phyloP scores from a whole-genome alignment of 1,140 invertebrate species.

The Nylanderia fulva region DNA sequence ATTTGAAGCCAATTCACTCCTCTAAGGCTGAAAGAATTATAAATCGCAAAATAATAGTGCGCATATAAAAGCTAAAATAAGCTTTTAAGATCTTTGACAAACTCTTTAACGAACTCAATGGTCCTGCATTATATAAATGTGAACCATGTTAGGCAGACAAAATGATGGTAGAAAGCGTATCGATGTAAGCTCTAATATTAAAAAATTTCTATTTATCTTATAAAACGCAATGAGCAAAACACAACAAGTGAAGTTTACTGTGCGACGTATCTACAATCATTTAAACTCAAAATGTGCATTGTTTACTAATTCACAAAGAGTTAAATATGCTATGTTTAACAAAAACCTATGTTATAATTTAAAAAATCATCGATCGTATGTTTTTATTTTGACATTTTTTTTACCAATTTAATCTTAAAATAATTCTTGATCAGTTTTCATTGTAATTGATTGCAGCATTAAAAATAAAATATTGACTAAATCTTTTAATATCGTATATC shows the following conservation, averaged over 20 bases:
- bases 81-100: background rate
- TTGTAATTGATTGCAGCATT: constrained; percentile 32
- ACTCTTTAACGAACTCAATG: constrained; percentile 7
- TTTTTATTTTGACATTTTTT: constrained; percentile 44
- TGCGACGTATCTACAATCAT: constrained; percentile 46
- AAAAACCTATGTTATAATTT: constrained; percentile 68
- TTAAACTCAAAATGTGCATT: constrained; percentile 58
- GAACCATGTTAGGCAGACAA: constrained; percentile 49
- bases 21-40: constrained; percentile 12
- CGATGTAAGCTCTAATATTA: constrained; percentile 38
- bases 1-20: background rate
- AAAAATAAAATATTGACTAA: constrained; percentile 67
- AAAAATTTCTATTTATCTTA: constrained; percentile 13
- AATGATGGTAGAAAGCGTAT: constrained; percentile 52
- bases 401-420: constrained; percentile 77
- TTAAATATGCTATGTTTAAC: constrained; percentile 71
- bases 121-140: background rate
- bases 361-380: constrained; percentile 63
- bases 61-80: background rate
- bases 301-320: constrained; percentile 60
- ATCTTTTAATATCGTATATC: constrained; percentile 43
- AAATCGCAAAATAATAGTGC: background rate
- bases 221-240: constrained; percentile 52
- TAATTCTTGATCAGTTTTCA: constrained; percentile 63
- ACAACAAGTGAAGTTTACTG: constrained; percentile 50